Base-by-base conservation (phyloP, 2,888 invertebrate species). In the Drosophila prolongata region DNA sequence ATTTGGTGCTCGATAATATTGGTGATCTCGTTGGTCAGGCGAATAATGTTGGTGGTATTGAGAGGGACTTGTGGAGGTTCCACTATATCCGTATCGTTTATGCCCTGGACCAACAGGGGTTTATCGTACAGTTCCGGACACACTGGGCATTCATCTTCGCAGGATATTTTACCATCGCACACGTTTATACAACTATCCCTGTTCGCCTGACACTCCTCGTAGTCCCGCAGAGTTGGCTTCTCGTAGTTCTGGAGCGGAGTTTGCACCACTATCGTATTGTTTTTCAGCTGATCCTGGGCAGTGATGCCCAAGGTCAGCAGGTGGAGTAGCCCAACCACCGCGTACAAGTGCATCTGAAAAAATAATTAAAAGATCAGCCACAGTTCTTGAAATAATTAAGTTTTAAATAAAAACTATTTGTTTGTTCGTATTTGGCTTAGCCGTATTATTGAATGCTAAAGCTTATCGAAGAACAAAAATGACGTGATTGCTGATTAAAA, bases 1-100 rank as follows among this genome's bases (percentile, higher is more conserved):
- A 91, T 80, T 35, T 90, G 87, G 8, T 82, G 85, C 3, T 89
- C 80, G 50, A 91, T 90, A 4, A 90, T 82, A 50, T 91, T 91
- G 9, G 77, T 83, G 34, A 91, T 91, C 68, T 90, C 87, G 58
- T 91, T 91, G 3, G 90, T 90, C 8, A 91, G 57, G 0, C 78
- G 75, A 11, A 91, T 90, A 4, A 91, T 81, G 52, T 90, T 91
- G 19, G 91, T 91, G 24, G 90, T 87, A 59, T 91, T 91, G 1
- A 83, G 19, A 1, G 80, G 69, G 0, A 56, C 19, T 9, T 68
- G 60, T 0, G 74, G 37, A 1, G 80, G 77, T 8, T 72, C 49
- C 43, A 76, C 65, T 13, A 80, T 77, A 3, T 75, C 67, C 0
- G 91, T 90, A 44, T 91, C 91, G 49, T 91, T 91, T 2, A 90